Percentiles rank a stretch among this genome's conserved stretches.
Conservation (phyloP, 2,888 invertebrate genomes). For the Epinotia bilunana region DNA sequence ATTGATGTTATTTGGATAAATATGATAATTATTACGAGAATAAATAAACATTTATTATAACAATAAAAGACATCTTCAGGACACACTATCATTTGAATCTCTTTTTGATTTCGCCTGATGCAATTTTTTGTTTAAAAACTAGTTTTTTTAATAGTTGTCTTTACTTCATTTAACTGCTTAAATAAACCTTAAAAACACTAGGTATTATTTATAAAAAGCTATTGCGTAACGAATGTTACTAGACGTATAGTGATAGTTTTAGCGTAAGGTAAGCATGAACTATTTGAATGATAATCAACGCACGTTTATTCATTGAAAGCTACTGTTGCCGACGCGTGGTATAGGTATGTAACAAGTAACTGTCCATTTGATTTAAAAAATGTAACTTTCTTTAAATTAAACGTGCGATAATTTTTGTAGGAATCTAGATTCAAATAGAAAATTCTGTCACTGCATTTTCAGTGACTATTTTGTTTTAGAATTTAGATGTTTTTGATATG, state of each 20-base stretch:
- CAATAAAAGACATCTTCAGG: no score
- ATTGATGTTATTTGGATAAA: no score
- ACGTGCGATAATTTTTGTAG: slow-evolving; percentile 12
- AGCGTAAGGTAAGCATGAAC: slow-evolving; percentile 7
- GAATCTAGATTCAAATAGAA: slow-evolving; percentile 20
- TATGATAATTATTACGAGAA: no score
- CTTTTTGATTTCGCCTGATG: no score
- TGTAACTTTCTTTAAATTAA: not conserved
- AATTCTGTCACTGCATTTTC: not conserved
- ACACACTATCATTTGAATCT: no score
- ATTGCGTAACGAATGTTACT: slow-evolving; percentile 3
- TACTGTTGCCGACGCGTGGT: no score
- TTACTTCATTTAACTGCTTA: not conserved
- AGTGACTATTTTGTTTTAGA: not conserved
- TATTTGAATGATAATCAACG: not conserved
- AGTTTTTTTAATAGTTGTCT: not conserved
- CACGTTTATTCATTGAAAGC: slow-evolving; percentile 12
- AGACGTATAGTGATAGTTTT: slow-evolving; percentile 7
- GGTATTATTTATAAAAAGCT: not conserved
- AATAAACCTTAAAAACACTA: not conserved
- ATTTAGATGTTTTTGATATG: not conserved
- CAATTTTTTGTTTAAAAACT: no score
- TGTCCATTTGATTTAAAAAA: not conserved
- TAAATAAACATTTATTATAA: no score
- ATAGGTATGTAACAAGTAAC: not conserved